Evolutionary conservation across 2,797 vertebrate genomes (phyloP).

Genomic region (Sardinella longiceps): DNA sequence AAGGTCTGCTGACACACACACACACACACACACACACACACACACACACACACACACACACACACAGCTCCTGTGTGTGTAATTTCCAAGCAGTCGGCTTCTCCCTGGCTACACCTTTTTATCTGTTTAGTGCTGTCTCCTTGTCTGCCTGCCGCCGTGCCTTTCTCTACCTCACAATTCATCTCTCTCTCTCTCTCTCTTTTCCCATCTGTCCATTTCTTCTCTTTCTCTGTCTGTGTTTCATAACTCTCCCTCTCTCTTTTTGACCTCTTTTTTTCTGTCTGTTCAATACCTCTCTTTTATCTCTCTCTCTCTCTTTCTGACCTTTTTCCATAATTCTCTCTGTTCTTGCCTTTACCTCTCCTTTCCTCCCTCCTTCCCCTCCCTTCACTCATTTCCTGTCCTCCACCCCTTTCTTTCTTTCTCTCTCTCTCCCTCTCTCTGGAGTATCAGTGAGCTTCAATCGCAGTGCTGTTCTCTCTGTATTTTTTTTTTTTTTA

Average conservation of each 20-base stretch:
- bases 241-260: not conserved
- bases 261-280: no score
- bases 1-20: not conserved
- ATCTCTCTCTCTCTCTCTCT: no score
- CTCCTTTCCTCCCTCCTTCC: not conserved
- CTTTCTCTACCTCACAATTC: not conserved
- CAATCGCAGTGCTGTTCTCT: not conserved
- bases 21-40: not conserved
- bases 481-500: not conserved
- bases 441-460: not conserved
- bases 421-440: not conserved
- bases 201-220: not conserved
- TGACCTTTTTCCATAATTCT: not conserved
- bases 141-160: not conserved
- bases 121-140: conserved; percentile 7
- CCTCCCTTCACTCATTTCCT: not conserved
- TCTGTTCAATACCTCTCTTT: not conserved
- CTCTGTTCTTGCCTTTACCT: not conserved
- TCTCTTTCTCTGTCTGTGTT: no score
- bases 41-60: not conserved
- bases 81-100: not conserved
- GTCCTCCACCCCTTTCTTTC: not conserved
- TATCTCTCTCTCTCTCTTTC: not conserved
- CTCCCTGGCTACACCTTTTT: not conserved
- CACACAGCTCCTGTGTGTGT: not conserved